Evolutionary conservation across 37 sponge, comb jelly and placozoan species (phyloP), one percentile per base, ranked within the genome.

Genomic region (Axinella damicornis): DNA sequence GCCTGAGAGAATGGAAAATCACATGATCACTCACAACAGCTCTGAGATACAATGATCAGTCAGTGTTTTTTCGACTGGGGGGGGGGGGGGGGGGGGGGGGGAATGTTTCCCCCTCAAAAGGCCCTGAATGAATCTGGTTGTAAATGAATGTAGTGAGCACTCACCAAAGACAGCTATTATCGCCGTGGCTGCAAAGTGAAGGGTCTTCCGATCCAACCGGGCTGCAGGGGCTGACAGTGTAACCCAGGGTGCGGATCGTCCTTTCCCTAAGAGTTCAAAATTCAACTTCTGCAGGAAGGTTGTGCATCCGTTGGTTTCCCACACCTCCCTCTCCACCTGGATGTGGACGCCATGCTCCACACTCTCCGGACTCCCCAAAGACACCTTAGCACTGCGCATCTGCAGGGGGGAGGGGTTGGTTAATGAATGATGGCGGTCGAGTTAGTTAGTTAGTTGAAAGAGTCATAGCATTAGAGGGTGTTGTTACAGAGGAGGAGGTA

Each of bases 141-240:
- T n/a, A n/a, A n/a, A n/a, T n/a, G n/a, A n/a, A n/a, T n/a, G n/a
- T n/a, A n/a, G n/a, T n/a, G n/a, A n/a, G n/a, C 19, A 68, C 94
- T 89, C 75, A 93, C 94, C 94, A 82, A 83, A 93, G 28, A 93
- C 87, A 67, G 94, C 90, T 17, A 37, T 21, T 22, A 86, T 25
- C 9, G 94, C 58, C 21, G 76, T 86, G 38, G 71, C 35, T 6
- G 90, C 94, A 77, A 58, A 81, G 28, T 93, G 84, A 2, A 93
- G 74, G 36, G 77, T 56, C 64, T 89, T 86, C 11, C 74, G 59
- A 34, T 93, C 94, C 1, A 76, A 34, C 15, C 41, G 54, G 0
- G 67, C 76, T 5, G 65, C 63, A 28, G 77, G 86, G 6, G 90
- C 86, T n/a, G 69, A 61, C 31, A 93, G 55, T 0, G 85, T 82